Base-by-base conservation (phyloP, 2,797 vertebrate genomes). In the Chrosomus eos region DNA sequence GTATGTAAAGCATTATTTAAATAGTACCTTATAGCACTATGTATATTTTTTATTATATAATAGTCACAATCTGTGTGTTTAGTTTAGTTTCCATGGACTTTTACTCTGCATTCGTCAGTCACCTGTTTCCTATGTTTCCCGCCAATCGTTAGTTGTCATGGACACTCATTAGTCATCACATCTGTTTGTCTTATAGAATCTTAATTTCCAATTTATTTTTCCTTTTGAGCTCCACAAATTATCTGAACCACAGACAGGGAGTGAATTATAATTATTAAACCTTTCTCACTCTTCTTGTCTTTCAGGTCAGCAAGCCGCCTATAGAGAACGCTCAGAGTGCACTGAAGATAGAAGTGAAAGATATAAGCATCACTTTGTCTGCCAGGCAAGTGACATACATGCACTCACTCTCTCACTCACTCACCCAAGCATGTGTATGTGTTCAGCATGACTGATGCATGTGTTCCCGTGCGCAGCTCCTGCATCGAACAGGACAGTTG, bases 401-500 rank as follows among this genome's bases (percentile, higher is more conserved):
- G 43, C 21, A 23, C n/a, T 45, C 14, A 45, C 23, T 21, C 21
- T 4, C 11, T 14, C 13, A 45, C 23, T 21, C 21, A 6, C 11
- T 14, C 13, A 58, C 14, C 14, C 26, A 53, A 6, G 6, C 36
- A 73, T 33, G 45, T 33, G 11, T 53, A n/a, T 28, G 72, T 55
- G 60, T 31, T 7, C 14, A 26, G 58, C 81, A 19, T 84, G n/a
- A 48, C 21, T 81, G 2, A 64, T 51, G n/a, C 53, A 58, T 55
- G 18, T 86, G n/a, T 83, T 75, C 53, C 23, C 87, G 62, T 83
- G 53, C 85, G 36, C 94, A 99, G 98, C 90, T 99, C 98, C 43
- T 97, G 95, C 45, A 94, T 95, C 0, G 98, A 99, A 91, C 95
- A 97, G 83, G 98, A 99, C 10, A 97, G 98, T 88, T 99, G 98